phyloP scores from a whole-genome alignment of 2,797 vertebrate species.

The Sarcoramphus papa region DNA sequence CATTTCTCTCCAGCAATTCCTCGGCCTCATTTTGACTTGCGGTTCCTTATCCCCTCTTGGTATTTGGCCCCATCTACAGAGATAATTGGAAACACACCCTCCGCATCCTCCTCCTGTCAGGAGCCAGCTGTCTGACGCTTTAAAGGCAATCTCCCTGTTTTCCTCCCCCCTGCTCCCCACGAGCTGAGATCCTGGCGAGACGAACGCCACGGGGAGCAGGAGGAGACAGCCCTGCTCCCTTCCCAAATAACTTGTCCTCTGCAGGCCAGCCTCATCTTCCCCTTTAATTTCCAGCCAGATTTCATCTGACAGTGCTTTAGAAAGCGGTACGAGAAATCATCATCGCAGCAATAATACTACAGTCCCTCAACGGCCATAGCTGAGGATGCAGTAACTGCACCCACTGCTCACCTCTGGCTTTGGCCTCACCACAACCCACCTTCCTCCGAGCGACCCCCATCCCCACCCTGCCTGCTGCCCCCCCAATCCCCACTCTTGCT shows the following conservation, averaged over 20 bases:
- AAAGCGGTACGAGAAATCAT: background rate
- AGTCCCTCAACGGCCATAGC: background rate
- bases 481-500: background rate
- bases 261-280: background rate
- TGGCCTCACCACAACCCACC: background rate
- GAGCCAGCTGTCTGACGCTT: constrained; percentile 30
- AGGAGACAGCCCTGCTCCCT: background rate
- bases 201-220: fast-evolving
- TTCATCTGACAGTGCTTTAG: constrained; percentile 6
- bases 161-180: background rate
- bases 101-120: constrained; percentile 25
- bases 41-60: background rate
- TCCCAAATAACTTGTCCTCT: background rate
- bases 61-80: constrained; percentile 54
- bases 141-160: constrained; percentile 9
- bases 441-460: background rate
- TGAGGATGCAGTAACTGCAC: constrained; percentile 8
- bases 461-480: background rate
- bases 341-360: background rate
- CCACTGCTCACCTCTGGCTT: background rate
- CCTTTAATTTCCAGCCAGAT: constrained; percentile 24
- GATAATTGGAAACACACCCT: constrained; percentile 60
- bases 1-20: background rate
- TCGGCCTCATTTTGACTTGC: constrained; percentile 33
- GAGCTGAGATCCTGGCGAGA: background rate